Conservation (phyloP, 2,113 vertebrate species). For the Athene cunicularia region DNA sequence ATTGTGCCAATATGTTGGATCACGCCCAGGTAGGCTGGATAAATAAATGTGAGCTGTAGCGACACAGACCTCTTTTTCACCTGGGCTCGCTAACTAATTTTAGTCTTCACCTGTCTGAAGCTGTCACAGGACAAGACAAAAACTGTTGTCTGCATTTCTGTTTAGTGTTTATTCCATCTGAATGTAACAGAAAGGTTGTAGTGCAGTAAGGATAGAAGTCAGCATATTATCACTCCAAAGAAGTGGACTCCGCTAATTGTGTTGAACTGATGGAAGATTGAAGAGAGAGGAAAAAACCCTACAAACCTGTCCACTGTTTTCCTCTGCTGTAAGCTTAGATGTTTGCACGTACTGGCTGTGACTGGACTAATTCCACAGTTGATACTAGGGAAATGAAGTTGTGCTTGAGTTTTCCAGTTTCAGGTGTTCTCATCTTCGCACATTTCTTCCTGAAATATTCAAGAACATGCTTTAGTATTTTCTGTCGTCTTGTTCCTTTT, state of each 20-base stretch:
- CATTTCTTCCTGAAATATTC: conserved; percentile 7
- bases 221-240: not conserved
- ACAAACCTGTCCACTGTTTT: not conserved
- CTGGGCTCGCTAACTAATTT: not conserved
- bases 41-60: not conserved
- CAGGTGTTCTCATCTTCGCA: not conserved
- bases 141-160: not conserved
- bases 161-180: not conserved
- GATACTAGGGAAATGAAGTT: not conserved
- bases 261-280: not conserved
- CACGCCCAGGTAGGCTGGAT: not conserved
- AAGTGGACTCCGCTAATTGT: not conserved
- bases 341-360: not conserved
- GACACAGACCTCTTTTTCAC: not conserved
- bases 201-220: accelerated
- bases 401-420: not conserved
- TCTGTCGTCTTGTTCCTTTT: not conserved
- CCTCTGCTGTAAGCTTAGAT: not conserved
- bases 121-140: not conserved
- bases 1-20: not conserved
- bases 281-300: not conserved
- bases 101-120: not conserved
- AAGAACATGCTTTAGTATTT: not conserved
- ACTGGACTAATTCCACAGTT: not conserved
- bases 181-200: not conserved